Base-by-base conservation (phyloP, 2,797 vertebrate genomes). In the Hippoglossus hippoglossus region DNA sequence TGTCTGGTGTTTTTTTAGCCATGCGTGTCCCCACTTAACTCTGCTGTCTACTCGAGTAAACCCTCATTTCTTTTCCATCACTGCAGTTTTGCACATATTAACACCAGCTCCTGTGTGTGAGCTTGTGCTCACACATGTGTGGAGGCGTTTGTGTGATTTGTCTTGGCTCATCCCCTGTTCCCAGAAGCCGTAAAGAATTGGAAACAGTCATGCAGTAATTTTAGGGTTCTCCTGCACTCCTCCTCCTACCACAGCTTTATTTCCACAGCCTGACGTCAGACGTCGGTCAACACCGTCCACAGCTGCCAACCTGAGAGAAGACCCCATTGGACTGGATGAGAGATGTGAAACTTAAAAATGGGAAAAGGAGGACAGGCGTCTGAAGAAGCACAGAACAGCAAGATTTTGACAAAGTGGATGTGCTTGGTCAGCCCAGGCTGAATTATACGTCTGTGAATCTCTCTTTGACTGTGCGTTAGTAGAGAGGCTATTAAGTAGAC, bases 251-350 rank as follows among this genome's bases (percentile, higher is more conserved):
- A 60, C 84, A 77, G 74, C 73, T 86, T 85, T 86, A 85, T 90
- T 88, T 85, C 75, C 77, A 84, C 73, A 50, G 75, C 66, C 71
- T 93, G 85, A 90, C 81, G 72, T 90, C 81, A 89, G 73, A 9
- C 9, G 9, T 71, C 7, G 72, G 75, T 86, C 82, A 57, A 65
- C 59, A 25, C 19, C 6, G n/a, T 63, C 66, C 47, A 21, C 71
- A 83, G 77, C 74, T 81, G 73, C 74, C 73, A 62, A 61, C 58
- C 79, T 84, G 69, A 73, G 75, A 68, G 62, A n/a, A 56, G 57
- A 64, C 36, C 49, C 60, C 25, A 12, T 18, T 53, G 28, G 36
- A 63, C 3, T 52, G 46, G 58, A 28, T 65, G 22, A 53, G 1
- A 56, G 21, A 52, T 31, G 26, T 49, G 31, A 41, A 54, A 36